Evolutionary conservation across 2,797 vertebrate genomes (phyloP).

Genomic region (Darevskia mixta): DNA sequence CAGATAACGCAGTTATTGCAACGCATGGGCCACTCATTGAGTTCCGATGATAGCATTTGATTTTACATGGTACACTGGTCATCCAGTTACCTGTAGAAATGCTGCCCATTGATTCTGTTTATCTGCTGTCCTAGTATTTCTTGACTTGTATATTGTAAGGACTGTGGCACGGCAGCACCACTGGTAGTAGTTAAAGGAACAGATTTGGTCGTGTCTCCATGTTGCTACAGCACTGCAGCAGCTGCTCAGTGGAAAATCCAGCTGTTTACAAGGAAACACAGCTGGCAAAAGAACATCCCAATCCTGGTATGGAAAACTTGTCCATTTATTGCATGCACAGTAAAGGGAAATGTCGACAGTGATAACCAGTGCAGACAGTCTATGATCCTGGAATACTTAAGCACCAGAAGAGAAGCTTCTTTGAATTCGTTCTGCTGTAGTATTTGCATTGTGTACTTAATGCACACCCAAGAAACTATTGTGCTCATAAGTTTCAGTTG

Average conservation of each 20-base stretch:
- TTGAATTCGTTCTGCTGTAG: constrained; percentile 62
- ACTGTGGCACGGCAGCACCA: constrained; percentile 55
- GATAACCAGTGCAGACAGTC: constrained; percentile 36
- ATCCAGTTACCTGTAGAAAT: accelerated
- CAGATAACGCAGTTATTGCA: constrained; percentile 32
- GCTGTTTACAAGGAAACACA: constrained; percentile 14
- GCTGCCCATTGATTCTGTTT: background rate
- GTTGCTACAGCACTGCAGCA: constrained; percentile 11
- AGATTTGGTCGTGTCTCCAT: constrained; percentile 23
- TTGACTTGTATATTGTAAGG: constrained; percentile 34
- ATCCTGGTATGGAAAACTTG: constrained; percentile 35
- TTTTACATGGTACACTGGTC: constrained; percentile 2
- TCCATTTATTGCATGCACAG: constrained; percentile 59
- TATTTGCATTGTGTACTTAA: constrained; percentile 5
- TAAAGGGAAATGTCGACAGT: constrained; percentile 41
- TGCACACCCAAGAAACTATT: constrained; percentile 69
- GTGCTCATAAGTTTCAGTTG: constrained; percentile 75
- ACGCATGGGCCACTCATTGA: accelerated
- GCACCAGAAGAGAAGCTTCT: constrained; percentile 65
- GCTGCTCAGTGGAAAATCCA: constrained; percentile 5
- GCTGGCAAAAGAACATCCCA: constrained; percentile 36
- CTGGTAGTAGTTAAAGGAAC: constrained; percentile 24
- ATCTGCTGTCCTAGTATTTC: constrained; percentile 17
- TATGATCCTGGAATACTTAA: constrained; percentile 65
- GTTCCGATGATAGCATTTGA: accelerated